Evolutionary conservation across 2,113 vertebrate genomes (phyloP).

Genomic region (Ceuthmochares aereus): DNA sequence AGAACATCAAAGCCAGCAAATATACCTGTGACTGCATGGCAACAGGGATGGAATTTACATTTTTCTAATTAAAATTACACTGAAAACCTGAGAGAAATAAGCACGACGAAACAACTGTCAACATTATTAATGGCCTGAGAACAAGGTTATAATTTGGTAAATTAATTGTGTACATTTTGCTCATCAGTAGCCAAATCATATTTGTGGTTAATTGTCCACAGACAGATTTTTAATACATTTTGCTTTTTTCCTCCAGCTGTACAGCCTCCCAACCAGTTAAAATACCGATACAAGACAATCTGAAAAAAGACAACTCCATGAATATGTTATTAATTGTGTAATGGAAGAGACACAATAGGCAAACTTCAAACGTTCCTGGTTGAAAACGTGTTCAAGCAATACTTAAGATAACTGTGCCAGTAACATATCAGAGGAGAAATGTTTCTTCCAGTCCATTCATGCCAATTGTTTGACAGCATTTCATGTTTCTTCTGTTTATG

Average conservation of each 20-base stretch:
- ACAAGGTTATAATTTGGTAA: background rate
- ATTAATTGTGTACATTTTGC: constrained; percentile 23
- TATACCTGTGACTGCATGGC: background rate
- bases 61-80: constrained; percentile 15
- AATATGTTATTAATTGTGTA: background rate
- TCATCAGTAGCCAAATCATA: background rate
- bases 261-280: background rate
- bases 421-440: background rate
- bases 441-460: background rate
- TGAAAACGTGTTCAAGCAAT: background rate
- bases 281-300: background rate
- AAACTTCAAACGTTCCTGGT: background rate
- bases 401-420: background rate
- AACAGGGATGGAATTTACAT: background rate
- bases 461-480: background rate
- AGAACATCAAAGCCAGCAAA: constrained; percentile 23
- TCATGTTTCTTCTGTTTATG: background rate
- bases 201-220: background rate
- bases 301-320: background rate
- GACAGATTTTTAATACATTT: background rate
- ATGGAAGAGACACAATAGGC: background rate
- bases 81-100: background rate
- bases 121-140: background rate
- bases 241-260: background rate
- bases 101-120: background rate